A percentile compares a stretch with the other conserved stretches of the same genome.
Conservation (phyloP, 2,888 invertebrate species). For the Patella caerulea region DNA sequence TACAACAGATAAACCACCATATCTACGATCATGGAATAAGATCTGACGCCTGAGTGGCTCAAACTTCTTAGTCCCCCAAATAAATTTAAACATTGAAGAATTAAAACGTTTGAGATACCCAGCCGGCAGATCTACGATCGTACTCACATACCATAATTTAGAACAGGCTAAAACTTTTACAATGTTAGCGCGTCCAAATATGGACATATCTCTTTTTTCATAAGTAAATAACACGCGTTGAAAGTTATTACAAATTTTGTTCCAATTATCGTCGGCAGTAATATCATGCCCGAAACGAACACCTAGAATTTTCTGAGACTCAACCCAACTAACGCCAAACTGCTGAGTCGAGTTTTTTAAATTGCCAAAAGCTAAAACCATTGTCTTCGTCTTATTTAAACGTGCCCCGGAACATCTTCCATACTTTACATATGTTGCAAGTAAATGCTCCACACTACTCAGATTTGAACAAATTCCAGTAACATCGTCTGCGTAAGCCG, state of each 20-base stretch:
- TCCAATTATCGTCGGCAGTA: not conserved
- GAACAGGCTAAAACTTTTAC: not conserved
- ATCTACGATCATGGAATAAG: not conserved
- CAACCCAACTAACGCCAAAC: not conserved
- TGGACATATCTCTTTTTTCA: not conserved
- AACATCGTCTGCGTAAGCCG: not conserved
- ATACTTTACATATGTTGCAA: not conserved
- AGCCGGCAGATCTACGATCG: not conserved
- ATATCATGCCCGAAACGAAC: not conserved
- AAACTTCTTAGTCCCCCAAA: not conserved
- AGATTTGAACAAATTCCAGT: not conserved
- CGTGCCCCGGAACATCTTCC: conserved; percentile 14
- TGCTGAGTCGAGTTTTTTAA: not conserved
- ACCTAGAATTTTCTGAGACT: not conserved
- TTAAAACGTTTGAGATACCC: not conserved
- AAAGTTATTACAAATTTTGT: not conserved
- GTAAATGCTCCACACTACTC: not conserved
- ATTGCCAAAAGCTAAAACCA: not conserved
- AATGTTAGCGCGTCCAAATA: not conserved
- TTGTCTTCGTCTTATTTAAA: conserved; percentile 21
- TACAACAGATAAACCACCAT: not conserved
- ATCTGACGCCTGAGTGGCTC: not conserved
- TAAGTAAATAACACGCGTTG: not conserved
- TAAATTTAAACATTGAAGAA: not conserved
- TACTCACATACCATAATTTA: not conserved